Base-by-base conservation (phyloP, 2,113 vertebrate genomes). In the Gallinago undulata region DNA sequence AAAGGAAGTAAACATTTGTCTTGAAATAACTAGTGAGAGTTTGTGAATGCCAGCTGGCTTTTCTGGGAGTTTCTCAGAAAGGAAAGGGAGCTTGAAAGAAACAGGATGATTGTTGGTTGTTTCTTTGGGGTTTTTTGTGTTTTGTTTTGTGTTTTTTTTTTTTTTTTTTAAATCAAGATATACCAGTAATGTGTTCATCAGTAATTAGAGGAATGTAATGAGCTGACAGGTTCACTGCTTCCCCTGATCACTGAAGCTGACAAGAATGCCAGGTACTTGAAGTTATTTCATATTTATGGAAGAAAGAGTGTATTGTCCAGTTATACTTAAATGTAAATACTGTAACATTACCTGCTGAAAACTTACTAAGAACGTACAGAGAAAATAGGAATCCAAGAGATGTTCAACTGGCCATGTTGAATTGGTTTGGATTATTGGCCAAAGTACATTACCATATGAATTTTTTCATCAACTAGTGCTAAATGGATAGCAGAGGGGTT, bases 1-100 rank as follows among this genome's bases (percentile, higher is more conserved):
- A 95, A 95, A 94, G 92, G 96, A 95, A 93, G 95, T 95, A 96
- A 97, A 97, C 84, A 88, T 94, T 97, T 94, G 84, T 92, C 93
- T 90, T 89, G 62, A 89, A 95, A 67, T 68, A 94, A 84, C 60
- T 41, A 69, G 90, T 74, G 95, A 81, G 83, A 89, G 62, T 81
- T n/a, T 84, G 93, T 51, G 80, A 87, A 70, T 90, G 86, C 94
- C 96, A 95, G 89, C 95, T 96, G 96, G 88, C 66, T 92, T 64
- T 75, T 35, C 68, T 70, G 80, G 86, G 86, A 56, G 5, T 78
- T 80, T 53, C 57, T 89, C 35, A 11, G 63, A 63, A 73, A 67
- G 47, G 43, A 77, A 86, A 81, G 28, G n/a, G 31, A 59, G 33
- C 56, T 93, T 59, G 51, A 62, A 86, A 80, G 67, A 88, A 90